These are phyloP conservation scores for Aplysina aerophoba DNA, from an alignment of 37 sponge, comb jelly and placozoan genomes.

Conservation along the genomic window DNA sequence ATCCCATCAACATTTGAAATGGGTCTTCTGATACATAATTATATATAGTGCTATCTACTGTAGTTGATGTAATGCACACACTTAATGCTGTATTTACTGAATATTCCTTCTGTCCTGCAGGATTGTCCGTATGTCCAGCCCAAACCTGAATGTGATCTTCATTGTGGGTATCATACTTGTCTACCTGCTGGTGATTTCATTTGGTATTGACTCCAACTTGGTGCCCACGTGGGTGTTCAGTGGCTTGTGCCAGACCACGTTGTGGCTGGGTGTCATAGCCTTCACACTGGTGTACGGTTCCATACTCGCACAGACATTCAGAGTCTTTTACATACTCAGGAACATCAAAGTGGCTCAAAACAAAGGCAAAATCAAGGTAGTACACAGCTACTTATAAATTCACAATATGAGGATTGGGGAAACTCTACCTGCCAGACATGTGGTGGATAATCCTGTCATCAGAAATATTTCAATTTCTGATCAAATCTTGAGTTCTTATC, in stretches of 20 bases:
- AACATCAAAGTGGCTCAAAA: background rate
- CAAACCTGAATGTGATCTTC: slow-evolving; percentile 6
- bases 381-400: no score
- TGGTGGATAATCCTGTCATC: no score
- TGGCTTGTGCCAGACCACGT: slow-evolving; percentile 17
- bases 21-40: no score
- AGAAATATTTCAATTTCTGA: no score
- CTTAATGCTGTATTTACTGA: slow-evolving; percentile 48
- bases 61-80: slow-evolving; percentile 59
- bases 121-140: slow-evolving; percentile 7
- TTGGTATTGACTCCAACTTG: slow-evolving; percentile 62
- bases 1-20: no score
- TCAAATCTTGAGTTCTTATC: no score
- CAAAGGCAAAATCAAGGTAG: no score
- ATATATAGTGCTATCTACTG: slow-evolving; percentile 56
- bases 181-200: slow-evolving; percentile 65
- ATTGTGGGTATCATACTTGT: slow-evolving; percentile 26
- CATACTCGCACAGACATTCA: slow-evolving; percentile 66
- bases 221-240: background rate
- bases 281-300: slow-evolving; percentile 73
- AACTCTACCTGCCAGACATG: no score
- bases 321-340: slow-evolving; percentile 64
- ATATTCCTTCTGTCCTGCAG: no score
- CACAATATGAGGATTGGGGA: no score
- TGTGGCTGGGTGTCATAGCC: slow-evolving; percentile 61